phyloP scores from a whole-genome alignment of 1,140 invertebrate species.

The Listronotus bonariensis region DNA sequence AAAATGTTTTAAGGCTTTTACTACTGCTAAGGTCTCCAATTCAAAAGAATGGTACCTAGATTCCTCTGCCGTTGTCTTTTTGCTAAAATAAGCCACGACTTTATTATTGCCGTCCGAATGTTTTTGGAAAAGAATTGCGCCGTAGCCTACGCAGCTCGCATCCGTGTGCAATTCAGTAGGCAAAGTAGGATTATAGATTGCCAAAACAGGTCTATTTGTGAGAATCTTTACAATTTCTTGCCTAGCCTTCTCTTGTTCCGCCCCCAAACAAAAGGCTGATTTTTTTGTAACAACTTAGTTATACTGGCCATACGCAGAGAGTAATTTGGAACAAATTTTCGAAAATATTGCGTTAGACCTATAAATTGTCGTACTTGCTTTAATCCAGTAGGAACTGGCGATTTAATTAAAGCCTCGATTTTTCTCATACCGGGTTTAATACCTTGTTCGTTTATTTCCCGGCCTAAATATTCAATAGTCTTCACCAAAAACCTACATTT shows the following conservation, averaged over 20 bases:
- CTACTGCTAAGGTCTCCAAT: slow-evolving; percentile 40
- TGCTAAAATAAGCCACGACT: slow-evolving; percentile 35
- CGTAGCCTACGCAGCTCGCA: slow-evolving; percentile 46
- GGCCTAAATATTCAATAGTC: slow-evolving; percentile 7
- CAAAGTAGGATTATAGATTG: slow-evolving; percentile 4
- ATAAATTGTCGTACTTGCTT: neutral
- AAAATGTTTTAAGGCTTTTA: slow-evolving; percentile 48
- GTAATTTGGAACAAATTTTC: slow-evolving; percentile 1
- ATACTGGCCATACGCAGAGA: neutral
- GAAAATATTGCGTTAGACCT: too few species aligned
- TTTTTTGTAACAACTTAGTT: slow-evolving; percentile 7
- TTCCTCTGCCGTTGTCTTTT: slow-evolving; percentile 18
- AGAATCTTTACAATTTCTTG: slow-evolving; percentile 25
- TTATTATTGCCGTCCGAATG: neutral
- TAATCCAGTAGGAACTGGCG: neutral
- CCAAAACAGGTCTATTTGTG: slow-evolving; percentile 3
- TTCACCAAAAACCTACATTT: neutral
- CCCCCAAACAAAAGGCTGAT: slow-evolving; percentile 6
- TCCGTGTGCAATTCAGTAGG: slow-evolving; percentile 50
- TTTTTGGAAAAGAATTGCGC: slow-evolving; percentile 49
- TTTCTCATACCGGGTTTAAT: slow-evolving; percentile 1
- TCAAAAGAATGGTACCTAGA: slow-evolving; percentile 20
- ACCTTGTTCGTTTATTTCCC: slow-evolving; percentile 15
- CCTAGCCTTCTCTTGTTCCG: slow-evolving; percentile 38
- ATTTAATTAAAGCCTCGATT: neutral